Evolutionary conservation across 2,797 vertebrate genomes (phyloP).

Genomic region (Ataeniobius toweri): DNA sequence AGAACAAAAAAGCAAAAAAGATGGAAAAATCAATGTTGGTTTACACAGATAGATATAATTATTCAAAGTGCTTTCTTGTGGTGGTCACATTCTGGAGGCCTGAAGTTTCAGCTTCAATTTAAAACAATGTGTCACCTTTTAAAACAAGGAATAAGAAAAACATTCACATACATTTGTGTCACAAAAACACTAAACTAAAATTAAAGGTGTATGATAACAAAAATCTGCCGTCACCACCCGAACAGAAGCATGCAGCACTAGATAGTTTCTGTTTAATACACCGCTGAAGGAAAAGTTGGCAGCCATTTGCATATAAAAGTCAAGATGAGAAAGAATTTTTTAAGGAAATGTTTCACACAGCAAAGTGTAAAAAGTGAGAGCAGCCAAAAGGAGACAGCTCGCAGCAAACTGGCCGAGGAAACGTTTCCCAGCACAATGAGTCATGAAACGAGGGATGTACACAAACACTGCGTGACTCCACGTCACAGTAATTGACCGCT

Average conservation of each 20-base stretch:
- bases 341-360: not conserved
- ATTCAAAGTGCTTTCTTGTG: conserved; percentile 50
- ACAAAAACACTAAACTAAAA: no score
- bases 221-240: not conserved
- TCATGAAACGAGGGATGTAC: conserved; percentile 43
- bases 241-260: no score
- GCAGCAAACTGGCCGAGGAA: conserved; percentile 23
- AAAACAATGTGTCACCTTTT: not conserved
- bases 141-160: no score
- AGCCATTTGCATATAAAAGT: not conserved
- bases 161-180: no score
- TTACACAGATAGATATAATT: conserved; percentile 62
- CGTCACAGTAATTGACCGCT: conserved; percentile 45
- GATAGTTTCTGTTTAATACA: not conserved
- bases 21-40: conserved; percentile 59
- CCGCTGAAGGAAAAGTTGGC: conserved; percentile 18
- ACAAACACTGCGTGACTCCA: conserved; percentile 39
- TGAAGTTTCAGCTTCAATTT: not conserved
- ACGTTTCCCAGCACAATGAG: conserved; percentile 36
- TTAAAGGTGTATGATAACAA: no score
- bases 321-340: not conserved
- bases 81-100: conserved; percentile 24
- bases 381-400: conserved; percentile 18
- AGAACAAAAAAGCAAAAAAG: conserved; percentile 3
- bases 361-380: not conserved